phyloP scores from a whole-genome alignment of 2,797 vertebrate species.

The Platyrinchus mystaceus region DNA sequence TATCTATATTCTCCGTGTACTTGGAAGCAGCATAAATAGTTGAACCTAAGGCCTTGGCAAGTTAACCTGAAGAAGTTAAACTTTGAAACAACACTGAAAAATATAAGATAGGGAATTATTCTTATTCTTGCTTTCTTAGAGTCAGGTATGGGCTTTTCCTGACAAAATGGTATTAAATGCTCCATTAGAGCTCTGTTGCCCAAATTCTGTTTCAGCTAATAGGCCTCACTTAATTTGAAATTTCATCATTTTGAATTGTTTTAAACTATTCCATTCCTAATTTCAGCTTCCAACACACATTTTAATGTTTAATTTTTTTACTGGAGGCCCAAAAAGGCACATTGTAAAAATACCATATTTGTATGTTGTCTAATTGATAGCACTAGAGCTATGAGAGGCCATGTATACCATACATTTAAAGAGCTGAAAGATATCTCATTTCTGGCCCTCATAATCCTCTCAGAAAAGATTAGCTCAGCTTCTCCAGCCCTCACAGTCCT shows the following conservation, averaged over 20 bases:
- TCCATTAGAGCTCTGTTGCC: neutral
- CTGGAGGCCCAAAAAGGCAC: neutral
- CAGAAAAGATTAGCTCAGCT: constrained; percentile 40
- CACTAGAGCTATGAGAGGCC: neutral
- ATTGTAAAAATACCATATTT: neutral
- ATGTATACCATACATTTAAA: neutral
- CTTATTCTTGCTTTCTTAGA: neutral
- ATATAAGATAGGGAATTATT: neutral
- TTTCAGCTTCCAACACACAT: neutral
- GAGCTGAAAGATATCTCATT: neutral
- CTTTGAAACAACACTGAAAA: neutral
- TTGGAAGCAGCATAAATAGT: neutral
- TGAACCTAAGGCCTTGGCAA: neutral
- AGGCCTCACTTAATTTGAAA: neutral
- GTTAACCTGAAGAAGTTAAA: neutral
- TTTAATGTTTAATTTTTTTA: neutral
- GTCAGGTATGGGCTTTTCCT: neutral
- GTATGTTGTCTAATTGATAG: neutral
- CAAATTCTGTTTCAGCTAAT: neutral
- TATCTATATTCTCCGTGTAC: neutral
- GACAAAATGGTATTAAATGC: neutral
- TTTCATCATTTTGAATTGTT: neutral
- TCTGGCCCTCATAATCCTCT: neutral
- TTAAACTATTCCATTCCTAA: neutral
- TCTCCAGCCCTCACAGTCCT: constrained; percentile 9